A percentile compares a stretch with the other conserved stretches of the same genome.
phyloP scores from a whole-genome alignment of 2,113 vertebrate species.

The Microcebus lehilahytsara region DNA sequence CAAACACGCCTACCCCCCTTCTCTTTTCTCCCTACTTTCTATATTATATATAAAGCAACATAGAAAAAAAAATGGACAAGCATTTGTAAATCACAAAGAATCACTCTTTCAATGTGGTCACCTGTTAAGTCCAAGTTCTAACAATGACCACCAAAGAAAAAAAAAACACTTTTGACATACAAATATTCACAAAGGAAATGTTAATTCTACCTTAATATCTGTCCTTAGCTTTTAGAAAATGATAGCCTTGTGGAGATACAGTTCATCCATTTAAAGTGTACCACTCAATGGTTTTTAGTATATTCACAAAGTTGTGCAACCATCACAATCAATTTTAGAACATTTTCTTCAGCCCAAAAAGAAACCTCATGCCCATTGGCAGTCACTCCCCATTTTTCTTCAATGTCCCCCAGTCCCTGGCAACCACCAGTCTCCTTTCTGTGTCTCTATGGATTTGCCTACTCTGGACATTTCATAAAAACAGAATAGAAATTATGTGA shows the following conservation, averaged over 20 bases:
- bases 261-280: not conserved
- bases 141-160: not conserved
- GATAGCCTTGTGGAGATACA: not conserved
- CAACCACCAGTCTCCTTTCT: not conserved
- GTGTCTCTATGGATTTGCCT: not conserved
- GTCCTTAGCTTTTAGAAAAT: not conserved
- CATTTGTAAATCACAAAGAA: not conserved
- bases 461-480: not conserved
- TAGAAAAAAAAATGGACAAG: not conserved
- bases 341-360: not conserved
- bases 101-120: not conserved
- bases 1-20: constrained; percentile 32
- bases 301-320: not conserved
- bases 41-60: not conserved
- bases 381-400: not conserved
- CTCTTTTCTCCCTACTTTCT: constrained; percentile 29
- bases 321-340: not conserved
- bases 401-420: not conserved
- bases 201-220: not conserved
- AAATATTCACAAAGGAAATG: constrained; percentile 27
- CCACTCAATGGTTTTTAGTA: not conserved
- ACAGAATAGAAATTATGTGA: not conserved
- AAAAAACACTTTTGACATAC: not conserved
- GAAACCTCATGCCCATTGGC: not conserved
- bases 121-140: not conserved